These are phyloP conservation scores for Andrena hattorfiana DNA, from an alignment of 2,888 invertebrate genomes.

Conservation along the genomic window DNA sequence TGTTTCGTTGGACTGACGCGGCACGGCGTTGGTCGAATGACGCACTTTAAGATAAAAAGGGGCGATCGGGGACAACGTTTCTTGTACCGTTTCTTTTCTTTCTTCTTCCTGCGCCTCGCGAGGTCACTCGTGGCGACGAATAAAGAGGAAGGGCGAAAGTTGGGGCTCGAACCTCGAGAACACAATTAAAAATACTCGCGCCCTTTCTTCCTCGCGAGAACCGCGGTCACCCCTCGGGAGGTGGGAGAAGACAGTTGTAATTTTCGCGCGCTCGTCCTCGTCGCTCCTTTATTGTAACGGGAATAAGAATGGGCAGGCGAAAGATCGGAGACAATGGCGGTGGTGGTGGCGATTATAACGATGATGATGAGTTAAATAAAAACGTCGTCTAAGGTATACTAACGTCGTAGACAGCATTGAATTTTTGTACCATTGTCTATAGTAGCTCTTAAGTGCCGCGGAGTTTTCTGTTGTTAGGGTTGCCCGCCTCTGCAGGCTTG, in stretches of 20 bases:
- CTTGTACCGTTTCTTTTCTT: slow-evolving; percentile 68
- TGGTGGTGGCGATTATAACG: slow-evolving; percentile 10
- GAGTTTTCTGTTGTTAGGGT: slow-evolving; percentile 62
- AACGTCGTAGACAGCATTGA: slow-evolving; percentile 82
- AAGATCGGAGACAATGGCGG: slow-evolving; percentile 12
- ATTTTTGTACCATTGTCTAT: slow-evolving; percentile 85
- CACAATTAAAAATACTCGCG: slow-evolving; percentile 56
- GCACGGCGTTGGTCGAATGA: slow-evolving; percentile 83
- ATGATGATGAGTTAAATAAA: slow-evolving; percentile 29
- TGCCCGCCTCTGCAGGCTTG: slow-evolving; percentile 59
- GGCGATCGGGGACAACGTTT: slow-evolving; percentile 79
- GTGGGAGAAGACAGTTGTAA: slow-evolving; percentile 67
- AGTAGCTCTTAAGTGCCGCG: slow-evolving; percentile 80
- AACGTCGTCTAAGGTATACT: slow-evolving; percentile 80
- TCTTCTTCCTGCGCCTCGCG: slow-evolving; percentile 69
- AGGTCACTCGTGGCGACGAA: slow-evolving; percentile 54
- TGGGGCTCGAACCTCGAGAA: slow-evolving; percentile 58
- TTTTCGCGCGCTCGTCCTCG: slow-evolving; percentile 59
- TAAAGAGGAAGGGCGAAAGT: slow-evolving; percentile 40
- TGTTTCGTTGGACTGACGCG: slow-evolving; percentile 83
- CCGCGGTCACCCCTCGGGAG: slow-evolving; percentile 60
- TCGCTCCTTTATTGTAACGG: slow-evolving; percentile 65
- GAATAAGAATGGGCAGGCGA: slow-evolving; percentile 35
- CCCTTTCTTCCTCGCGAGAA: slow-evolving; percentile 28
- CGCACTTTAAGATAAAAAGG: slow-evolving; percentile 81